Evolutionary conservation across 2,113 vertebrate genomes (phyloP).

Genomic region (Tauraco erythrolophus): DNA sequence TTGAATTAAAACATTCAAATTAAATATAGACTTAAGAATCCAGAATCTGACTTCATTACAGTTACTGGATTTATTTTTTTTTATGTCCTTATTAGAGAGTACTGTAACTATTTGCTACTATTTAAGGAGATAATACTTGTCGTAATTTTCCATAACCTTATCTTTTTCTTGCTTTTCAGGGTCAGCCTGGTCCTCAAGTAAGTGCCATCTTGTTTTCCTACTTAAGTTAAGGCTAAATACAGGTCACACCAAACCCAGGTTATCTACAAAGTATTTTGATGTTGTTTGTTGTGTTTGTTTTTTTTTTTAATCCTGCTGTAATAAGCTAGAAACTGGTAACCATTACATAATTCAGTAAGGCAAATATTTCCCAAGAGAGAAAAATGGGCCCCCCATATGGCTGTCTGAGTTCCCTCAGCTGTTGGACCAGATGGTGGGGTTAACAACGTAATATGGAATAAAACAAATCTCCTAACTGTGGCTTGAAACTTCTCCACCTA

Average conservation of each 20-base stretch:
- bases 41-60: not conserved
- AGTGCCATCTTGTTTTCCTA: slow-evolving; percentile 56
- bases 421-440: slow-evolving; percentile 74
- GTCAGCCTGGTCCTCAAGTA: slow-evolving; percentile 84
- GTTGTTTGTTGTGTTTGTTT: too few relatives aligned
- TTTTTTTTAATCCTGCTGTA: not conserved
- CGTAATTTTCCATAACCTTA: slow-evolving; percentile 31
- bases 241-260: not conserved
- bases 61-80: not conserved
- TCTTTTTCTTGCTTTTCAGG: slow-evolving; percentile 72
- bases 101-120: not conserved
- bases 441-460: slow-evolving; percentile 60
- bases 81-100: not conserved
- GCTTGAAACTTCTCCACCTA: slow-evolving; percentile 60
- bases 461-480: slow-evolving; percentile 70
- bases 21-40: not conserved
- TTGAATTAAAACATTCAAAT: not conserved
- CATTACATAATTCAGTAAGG: slow-evolving; percentile 65
- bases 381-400: slow-evolving; percentile 68
- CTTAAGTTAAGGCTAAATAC: not conserved
- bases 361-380: slow-evolving; percentile 72
- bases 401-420: slow-evolving; percentile 66
- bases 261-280: not conserved
- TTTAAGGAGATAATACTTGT: not conserved
- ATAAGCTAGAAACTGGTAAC: slow-evolving; percentile 65